These are phyloP conservation scores for Papilio protenor DNA, from an alignment of 2,888 invertebrate genomes.

Conservation along the genomic window DNA sequence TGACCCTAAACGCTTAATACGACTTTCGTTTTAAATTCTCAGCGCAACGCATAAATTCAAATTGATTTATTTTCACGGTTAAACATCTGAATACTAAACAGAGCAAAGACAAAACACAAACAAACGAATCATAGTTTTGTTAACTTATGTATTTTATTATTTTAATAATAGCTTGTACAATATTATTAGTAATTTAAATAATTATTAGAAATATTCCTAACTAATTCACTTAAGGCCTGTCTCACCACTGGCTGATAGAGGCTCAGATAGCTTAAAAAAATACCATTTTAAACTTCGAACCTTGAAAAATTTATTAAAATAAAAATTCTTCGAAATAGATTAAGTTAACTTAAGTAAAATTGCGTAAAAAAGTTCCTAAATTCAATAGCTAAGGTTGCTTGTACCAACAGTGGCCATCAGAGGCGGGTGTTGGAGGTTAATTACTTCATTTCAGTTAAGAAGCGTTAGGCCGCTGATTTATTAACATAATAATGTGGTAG, in stretches of 20 bases:
- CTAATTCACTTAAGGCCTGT: too few relatives aligned
- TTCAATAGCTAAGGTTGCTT: slow-evolving; percentile 15
- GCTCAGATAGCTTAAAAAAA: too few relatives aligned
- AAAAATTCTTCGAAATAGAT: background rate
- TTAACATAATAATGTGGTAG: slow-evolving; percentile 61
- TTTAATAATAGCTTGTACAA: background rate
- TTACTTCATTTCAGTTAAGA: slow-evolving; percentile 77
- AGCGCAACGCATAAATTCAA: slow-evolving; percentile 19
- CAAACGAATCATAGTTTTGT: background rate
- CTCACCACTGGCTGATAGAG: too few relatives aligned
- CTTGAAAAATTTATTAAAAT: too few relatives aligned
- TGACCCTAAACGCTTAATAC: background rate
- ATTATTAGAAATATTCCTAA: too few relatives aligned
- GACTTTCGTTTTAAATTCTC: slow-evolving; percentile 37
- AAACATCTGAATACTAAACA: slow-evolving; percentile 36
- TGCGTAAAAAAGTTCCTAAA: slow-evolving; percentile 5
- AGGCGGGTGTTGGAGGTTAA: slow-evolving; percentile 66
- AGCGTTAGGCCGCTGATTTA: slow-evolving; percentile 70
- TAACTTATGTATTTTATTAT: background rate
- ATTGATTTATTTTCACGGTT: slow-evolving; percentile 35
- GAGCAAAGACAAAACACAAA: background rate
- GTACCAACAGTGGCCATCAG: slow-evolving; percentile 50
- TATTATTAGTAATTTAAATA: background rate
- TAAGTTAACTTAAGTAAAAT: background rate
- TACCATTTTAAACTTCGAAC: too few relatives aligned